These are phyloP conservation scores for Thymelicus sylvestris DNA, from an alignment of 2,888 invertebrate genomes.

Conservation along the genomic window DNA sequence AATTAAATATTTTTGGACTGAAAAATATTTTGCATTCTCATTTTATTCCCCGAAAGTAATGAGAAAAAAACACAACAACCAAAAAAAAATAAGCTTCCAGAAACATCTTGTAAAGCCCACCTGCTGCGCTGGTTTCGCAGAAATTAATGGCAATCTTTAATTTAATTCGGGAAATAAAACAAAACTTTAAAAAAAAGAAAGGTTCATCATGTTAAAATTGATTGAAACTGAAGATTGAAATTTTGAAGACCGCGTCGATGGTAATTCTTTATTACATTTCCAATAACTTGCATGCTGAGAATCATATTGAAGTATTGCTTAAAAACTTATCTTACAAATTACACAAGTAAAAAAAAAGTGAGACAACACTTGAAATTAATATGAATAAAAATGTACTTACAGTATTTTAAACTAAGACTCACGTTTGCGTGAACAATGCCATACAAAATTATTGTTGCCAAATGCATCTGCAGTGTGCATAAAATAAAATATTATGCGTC, in stretches of 20 bases:
- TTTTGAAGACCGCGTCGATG: neutral
- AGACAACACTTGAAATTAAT: no score
- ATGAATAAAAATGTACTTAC: neutral
- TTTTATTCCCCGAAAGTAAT: no score
- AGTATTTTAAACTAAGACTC: neutral
- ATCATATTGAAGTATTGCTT: neutral
- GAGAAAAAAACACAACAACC: no score
- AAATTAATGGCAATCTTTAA: neutral
- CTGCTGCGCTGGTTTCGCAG: neutral
- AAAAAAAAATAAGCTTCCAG: no score
- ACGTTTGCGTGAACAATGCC: neutral
- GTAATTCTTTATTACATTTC: neutral
- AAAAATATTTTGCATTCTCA: no score
- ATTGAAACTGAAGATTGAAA: neutral
- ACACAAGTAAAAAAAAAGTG: no score
- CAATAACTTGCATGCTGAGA: constrained; percentile 17
- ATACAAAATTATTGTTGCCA: neutral
- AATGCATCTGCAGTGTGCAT: neutral
- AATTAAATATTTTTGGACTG: no score
- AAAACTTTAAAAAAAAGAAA: neutral
- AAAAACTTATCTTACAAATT: no score
- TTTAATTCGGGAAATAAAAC: neutral
- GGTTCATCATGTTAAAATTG: neutral
- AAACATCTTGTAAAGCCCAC: no score
- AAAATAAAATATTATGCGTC: neutral